Percentiles rank a stretch among this genome's conserved stretches.
These are phyloP conservation scores for Paratilapia polleni DNA, from an alignment of 2,113 vertebrate genomes.

Conservation along the genomic window DNA sequence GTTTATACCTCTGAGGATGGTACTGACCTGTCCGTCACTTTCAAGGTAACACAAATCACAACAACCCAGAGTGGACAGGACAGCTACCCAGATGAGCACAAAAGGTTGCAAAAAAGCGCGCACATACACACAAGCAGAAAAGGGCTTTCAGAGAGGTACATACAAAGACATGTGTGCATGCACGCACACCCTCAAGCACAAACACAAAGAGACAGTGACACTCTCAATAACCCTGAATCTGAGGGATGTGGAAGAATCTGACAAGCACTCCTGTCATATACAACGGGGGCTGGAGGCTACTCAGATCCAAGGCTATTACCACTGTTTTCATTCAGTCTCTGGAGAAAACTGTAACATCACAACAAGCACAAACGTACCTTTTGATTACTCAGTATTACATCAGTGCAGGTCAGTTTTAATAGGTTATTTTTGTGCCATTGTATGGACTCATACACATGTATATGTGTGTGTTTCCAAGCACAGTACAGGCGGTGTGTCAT, in stretches of 20 bases:
- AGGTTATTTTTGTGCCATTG: not conserved
- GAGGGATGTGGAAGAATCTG: slow-evolving; percentile 29
- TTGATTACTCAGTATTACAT: slow-evolving; percentile 22
- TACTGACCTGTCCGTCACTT: slow-evolving; percentile 65
- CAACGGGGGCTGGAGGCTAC: not conserved
- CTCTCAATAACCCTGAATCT: slow-evolving; percentile 60
- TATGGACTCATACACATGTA: not conserved
- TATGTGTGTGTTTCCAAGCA: not conserved
- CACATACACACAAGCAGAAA: not conserved
- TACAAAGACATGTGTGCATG: not conserved
- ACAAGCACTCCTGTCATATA: slow-evolving; percentile 42
- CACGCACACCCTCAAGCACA: slow-evolving; percentile 1
- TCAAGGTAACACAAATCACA: slow-evolving; percentile 55
- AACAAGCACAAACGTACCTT: not conserved
- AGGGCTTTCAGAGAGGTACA: not conserved
- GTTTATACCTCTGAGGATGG: slow-evolving; percentile 46
- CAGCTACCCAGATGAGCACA: slow-evolving; percentile 4
- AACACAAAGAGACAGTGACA: slow-evolving; percentile 67
- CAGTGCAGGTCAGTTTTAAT: slow-evolving; percentile 18
- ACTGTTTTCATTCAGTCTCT: slow-evolving; percentile 39
- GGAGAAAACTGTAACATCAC: slow-evolving; percentile 24
- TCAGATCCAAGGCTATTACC: slow-evolving; percentile 36
- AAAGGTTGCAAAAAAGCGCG: not conserved
- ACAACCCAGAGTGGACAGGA: slow-evolving; percentile 45
- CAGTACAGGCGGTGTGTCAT: not conserved